Evolutionary conservation across 2,113 vertebrate species (phyloP).

Genomic region (Sceloporus undulatus): DNA sequence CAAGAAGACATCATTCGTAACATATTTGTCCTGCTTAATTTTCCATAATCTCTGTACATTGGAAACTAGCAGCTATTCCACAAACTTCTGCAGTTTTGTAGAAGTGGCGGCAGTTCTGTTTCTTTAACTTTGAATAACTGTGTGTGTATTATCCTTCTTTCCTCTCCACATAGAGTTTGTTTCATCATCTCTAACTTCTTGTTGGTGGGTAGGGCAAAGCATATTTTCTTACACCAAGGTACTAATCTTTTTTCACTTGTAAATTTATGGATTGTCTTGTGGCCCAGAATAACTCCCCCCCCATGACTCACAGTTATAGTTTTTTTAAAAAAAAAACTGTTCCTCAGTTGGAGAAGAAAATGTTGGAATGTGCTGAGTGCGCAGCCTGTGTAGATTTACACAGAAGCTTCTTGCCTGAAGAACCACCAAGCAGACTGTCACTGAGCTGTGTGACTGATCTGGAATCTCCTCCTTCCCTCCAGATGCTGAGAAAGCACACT

Average conservation of each 20-base stretch:
- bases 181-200: not conserved
- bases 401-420: too few species aligned
- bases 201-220: not conserved
- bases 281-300: too few species aligned
- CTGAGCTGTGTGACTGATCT: too few species aligned
- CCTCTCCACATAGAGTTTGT: not conserved
- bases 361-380: not conserved
- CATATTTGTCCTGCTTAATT: too few species aligned
- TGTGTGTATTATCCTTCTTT: not conserved
- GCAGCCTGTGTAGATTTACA: too few species aligned
- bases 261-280: too few species aligned
- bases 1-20: not conserved
- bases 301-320: too few species aligned
- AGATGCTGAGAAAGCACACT: too few species aligned
- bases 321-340: not conserved
- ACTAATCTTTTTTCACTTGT: too few species aligned
- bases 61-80: not conserved
- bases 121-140: not conserved
- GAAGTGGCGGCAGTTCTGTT: not conserved
- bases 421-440: too few species aligned
- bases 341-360: not conserved
- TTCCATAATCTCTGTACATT: not conserved
- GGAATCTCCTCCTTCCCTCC: too few species aligned
- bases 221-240: not conserved
- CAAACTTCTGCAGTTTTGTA: not conserved